These are phyloP conservation scores for Nycticryphes semicollaris DNA, from an alignment of 2,113 vertebrate genomes.

Conservation along the genomic window DNA sequence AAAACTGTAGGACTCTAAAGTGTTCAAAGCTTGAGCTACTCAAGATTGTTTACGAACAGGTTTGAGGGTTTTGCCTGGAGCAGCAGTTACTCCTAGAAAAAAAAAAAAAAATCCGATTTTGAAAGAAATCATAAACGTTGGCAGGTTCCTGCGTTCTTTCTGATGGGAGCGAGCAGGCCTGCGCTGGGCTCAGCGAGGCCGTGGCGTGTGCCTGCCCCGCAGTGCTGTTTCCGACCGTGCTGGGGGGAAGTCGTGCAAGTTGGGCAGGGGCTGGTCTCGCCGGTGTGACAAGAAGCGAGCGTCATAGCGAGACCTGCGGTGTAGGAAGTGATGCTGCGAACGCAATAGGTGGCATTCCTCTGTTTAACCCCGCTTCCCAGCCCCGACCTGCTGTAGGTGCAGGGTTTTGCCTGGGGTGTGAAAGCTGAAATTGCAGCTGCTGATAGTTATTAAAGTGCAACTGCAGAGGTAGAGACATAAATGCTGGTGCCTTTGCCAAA, in stretches of 20 bases:
- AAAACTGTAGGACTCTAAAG: neutral
- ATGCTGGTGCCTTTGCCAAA: neutral
- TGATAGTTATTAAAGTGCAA: neutral
- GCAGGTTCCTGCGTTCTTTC: neutral
- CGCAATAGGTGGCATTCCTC: neutral
- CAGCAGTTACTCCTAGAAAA: neutral
- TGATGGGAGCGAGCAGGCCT: neutral
- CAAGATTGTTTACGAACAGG: neutral
- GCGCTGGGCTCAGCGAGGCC: accelerated
- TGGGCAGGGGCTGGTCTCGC: neutral
- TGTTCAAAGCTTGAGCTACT: neutral
- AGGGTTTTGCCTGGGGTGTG: neutral
- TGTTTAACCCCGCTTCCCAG: neutral
- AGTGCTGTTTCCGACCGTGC: accelerated
- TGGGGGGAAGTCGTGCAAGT: neutral
- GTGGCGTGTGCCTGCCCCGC: accelerated
- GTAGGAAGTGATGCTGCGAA: neutral
- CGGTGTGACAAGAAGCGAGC: accelerated
- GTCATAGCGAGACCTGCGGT: accelerated
- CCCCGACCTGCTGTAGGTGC: neutral
- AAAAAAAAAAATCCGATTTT: neutral
- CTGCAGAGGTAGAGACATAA: neutral
- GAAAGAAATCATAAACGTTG: neutral
- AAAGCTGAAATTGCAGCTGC: slow-evolving; percentile 10
- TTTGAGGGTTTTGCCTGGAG: neutral